Conservation (phyloP, 2,113 vertebrate species). For the Prionailurus bengalensis region DNA sequence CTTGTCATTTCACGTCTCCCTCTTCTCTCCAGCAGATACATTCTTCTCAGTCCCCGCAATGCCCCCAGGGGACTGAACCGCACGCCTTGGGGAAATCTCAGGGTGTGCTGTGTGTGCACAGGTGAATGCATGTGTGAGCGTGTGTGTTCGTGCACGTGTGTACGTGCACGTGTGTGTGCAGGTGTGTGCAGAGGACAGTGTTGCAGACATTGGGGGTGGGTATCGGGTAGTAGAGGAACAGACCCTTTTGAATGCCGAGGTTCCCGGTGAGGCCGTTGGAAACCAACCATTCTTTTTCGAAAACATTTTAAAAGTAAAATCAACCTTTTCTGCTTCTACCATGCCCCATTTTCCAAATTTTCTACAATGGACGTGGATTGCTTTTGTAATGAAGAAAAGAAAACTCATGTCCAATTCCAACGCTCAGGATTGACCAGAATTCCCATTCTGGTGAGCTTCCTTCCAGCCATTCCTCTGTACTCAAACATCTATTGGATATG, state of each 20-base stretch:
- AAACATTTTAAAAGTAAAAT: constrained; percentile 15
- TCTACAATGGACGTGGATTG: not conserved
- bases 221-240: not conserved
- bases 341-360: constrained; percentile 26
- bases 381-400: constrained; percentile 34
- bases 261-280: not conserved
- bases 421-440: not conserved
- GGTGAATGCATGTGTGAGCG: accelerated
- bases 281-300: not conserved
- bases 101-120: no score
- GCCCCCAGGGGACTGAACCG: accelerated
- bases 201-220: not conserved
- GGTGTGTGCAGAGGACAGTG: not conserved
- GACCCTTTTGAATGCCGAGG: not conserved
- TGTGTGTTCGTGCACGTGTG: no score
- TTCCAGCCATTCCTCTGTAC: not conserved
- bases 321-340: not conserved
- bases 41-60: not conserved
- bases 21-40: not conserved
- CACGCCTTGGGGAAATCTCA: not conserved
- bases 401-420: constrained; percentile 13
- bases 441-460: constrained; percentile 39
- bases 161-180: not conserved
- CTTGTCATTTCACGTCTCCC: not conserved
- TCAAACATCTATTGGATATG: constrained; percentile 16